Conservation (phyloP, 37 sponge, comb jelly and placozoan species). For the Chondrosia reniformis region DNA sequence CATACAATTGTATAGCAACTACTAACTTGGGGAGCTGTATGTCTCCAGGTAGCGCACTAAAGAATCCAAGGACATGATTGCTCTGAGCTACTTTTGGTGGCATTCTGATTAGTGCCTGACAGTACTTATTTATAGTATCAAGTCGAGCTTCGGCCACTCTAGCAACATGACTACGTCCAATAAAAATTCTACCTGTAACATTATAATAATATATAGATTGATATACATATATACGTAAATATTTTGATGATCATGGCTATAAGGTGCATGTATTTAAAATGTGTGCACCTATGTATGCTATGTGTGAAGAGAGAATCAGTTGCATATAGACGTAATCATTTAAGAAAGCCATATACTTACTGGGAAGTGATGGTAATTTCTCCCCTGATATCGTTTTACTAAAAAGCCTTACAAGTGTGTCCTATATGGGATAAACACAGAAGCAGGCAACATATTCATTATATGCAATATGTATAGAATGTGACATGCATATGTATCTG, state of each 20-base stretch:
- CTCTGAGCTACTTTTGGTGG: slow-evolving; percentile 48
- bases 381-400: slow-evolving; percentile 10
- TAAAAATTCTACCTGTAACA: slow-evolving; percentile 57
- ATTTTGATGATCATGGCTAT: not conserved
- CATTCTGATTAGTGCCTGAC: slow-evolving; percentile 60
- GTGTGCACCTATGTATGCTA: not conserved
- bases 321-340: not conserved
- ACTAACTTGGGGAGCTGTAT: slow-evolving; percentile 54
- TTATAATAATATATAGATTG: not conserved
- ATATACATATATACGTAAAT: not conserved
- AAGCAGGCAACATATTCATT: no score
- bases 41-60: slow-evolving; percentile 59
- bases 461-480: no score
- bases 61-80: slow-evolving; percentile 61
- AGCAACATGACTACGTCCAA: slow-evolving; percentile 74
- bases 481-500: no score
- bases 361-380: slow-evolving; percentile 40
- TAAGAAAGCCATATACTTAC: slow-evolving; percentile 14
- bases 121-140: slow-evolving; percentile 68
- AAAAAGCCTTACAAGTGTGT: slow-evolving; percentile 47
- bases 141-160: slow-evolving; percentile 78
- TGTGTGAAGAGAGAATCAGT: not conserved
- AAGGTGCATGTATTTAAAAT: not conserved
- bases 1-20: no score
- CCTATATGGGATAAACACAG: slow-evolving; percentile 16